Evolutionary conservation across 1,140 invertebrate genomes (phyloP), one percentile per base, ranked within the genome.

Genomic region (Dinoponera quadriceps): DNA sequence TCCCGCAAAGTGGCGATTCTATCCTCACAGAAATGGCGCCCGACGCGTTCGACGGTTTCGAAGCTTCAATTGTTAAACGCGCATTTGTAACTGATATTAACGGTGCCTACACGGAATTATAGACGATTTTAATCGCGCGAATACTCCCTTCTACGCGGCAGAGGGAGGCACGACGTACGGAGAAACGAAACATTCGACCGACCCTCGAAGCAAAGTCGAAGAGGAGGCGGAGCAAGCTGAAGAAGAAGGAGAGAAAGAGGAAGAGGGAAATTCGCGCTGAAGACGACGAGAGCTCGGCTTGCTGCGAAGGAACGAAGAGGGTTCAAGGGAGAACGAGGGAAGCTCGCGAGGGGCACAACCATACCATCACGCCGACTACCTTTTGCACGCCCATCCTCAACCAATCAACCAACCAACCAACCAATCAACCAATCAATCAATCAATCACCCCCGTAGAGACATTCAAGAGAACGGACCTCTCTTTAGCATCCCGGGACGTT

Each of bases 401-500:
- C 38, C 38, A 44, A 44, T 0, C 38, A 44, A 44, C 38, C 38
- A 44, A 44, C 38, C 38, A 44, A 44, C 71, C 54, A 44, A 72
- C 3, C 69, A 55, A 74, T 1, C 33, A 72, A 72, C 44, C 74
- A 78, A 57, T 29, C 75, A 78, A 22, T 48, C 74, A 29, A 25
- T 16, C 54, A 55, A 55, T 73, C 71, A 85, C 54, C 69, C 66
- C 74, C 60, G 87, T 89, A 89, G 84, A 88, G 65, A 80, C 38
- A 80, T 86, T 88, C 80, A 66, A 83, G 81, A 78, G 87, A 82
- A 77, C 81, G 83, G 87, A 88, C 86, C 87, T 88, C 71, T 89
- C 65, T 89, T 90, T 90, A 90, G 84, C 88, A 92, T 91, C 90
- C 88, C 89, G 87, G 90, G 88, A 88, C 88, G 89, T 91, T 85